A percentile compares a stretch with the other conserved stretches of the same genome.
Evolutionary conservation across 2,113 vertebrate genomes (phyloP).

Genomic region (Centropus bengalensis): DNA sequence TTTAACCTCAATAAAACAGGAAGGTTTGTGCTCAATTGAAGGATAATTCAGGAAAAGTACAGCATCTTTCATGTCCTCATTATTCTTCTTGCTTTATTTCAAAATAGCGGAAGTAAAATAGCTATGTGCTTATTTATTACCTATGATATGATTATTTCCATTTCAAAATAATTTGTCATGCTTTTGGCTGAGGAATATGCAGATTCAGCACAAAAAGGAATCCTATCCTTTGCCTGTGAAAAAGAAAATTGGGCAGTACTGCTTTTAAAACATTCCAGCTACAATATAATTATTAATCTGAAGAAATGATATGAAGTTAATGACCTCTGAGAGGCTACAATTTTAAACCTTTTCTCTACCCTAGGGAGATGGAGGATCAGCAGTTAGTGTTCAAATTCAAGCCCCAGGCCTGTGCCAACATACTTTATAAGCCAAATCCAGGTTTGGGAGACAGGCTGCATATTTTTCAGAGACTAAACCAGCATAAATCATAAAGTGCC

Average conservation of each 20-base stretch:
- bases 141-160: not conserved
- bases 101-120: not conserved
- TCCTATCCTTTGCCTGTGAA: not conserved
- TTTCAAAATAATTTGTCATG: not conserved
- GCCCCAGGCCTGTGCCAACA: slow-evolving; percentile 11
- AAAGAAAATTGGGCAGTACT: not conserved
- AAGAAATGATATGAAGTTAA: slow-evolving; percentile 13
- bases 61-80: not conserved
- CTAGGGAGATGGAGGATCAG: slow-evolving; percentile 18
- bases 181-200: not conserved
- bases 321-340: not conserved
- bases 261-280: slow-evolving; percentile 20
- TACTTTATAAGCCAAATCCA: slow-evolving; percentile 55
- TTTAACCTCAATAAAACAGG: not conserved
- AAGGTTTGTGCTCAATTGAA: not conserved
- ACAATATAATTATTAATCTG: slow-evolving; percentile 34
- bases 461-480: slow-evolving; percentile 57
- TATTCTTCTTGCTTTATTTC: not conserved
- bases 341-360: not conserved
- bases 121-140: not conserved
- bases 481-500: slow-evolving; percentile 56
- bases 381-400: not conserved
- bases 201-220: slow-evolving; percentile 12
- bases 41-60: not conserved
- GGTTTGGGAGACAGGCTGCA: slow-evolving; percentile 46